Conservation (phyloP, 2,797 vertebrate species). For the Siniperca undulata region DNA sequence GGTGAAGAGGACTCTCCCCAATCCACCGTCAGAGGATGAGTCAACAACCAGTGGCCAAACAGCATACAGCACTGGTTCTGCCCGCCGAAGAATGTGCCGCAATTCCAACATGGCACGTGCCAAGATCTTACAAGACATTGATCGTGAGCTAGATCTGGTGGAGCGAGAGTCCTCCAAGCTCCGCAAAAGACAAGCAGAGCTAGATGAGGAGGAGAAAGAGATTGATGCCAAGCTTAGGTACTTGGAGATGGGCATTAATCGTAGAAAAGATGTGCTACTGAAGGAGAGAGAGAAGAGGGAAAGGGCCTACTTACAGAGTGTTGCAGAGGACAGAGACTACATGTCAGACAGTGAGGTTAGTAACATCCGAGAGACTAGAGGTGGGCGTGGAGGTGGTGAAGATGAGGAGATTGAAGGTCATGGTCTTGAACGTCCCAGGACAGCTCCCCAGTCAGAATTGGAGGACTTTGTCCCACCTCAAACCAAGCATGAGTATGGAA, state of each 20-base stretch:
- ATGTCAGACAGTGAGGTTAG: conserved; percentile 99
- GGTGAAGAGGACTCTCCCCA: conserved; percentile 97
- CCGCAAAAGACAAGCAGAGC: conserved; percentile 97
- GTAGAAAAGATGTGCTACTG: conserved; percentile 95
- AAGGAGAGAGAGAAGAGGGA: conserved; percentile 98
- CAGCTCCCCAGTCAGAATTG: conserved; percentile 95
- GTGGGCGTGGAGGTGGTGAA: conserved; percentile 82
- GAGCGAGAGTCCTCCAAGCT: conserved; percentile 99
- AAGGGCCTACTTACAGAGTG: conserved; percentile 96
- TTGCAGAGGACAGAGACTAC: conserved; percentile 98
- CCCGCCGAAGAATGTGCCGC: conserved; percentile 94
- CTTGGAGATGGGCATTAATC: conserved; percentile 98
- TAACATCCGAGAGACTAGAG: conserved; percentile 92
- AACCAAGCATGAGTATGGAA: conserved; percentile 94
- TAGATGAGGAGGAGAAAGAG: conserved; percentile 99
- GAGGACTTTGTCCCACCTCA: conserved; percentile 95
- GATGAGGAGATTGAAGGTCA: conserved; percentile 85
- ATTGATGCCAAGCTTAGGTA: conserved; percentile 98
- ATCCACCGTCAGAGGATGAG: conserved; percentile 96
- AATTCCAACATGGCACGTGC: conserved; percentile 98
- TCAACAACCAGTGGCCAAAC: conserved; percentile 87
- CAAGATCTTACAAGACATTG: conserved; percentile 99
- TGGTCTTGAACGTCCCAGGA: conserved; percentile 94
- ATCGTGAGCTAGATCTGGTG: conserved; percentile 96
- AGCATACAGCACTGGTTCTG: conserved; percentile 90